Base-by-base conservation (phyloP, 1,140 invertebrate genomes). In the Brachionus sp. region DNA sequence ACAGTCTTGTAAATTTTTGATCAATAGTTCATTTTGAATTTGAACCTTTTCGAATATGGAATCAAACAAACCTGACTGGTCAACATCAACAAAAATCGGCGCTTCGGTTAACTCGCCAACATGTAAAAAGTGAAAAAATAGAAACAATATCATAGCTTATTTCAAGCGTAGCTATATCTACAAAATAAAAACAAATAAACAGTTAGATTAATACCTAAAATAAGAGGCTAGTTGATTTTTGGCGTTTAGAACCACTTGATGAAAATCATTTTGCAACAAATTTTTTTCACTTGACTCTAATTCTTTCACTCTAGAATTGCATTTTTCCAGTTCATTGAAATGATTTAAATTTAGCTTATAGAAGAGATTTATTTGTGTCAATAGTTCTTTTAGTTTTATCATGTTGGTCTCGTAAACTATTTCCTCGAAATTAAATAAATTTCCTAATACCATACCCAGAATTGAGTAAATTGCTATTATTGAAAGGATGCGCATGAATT, bases 401-500 rank as follows among this genome's bases (percentile, higher is more conserved):
- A 70, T 16, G 37, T 70, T 19, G n/a, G 66, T 35, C 19, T 70
- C 35, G 19, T 70, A 70, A 16, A 70, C 35, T 23, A 75, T 5
- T 16, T 75, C 42, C 7, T 75, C 39, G 25, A 46, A 44, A 9
- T 46, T 39, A 46, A 46, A 46, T 13, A 19, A 29, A 68, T 68
- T 68, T 19, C 42, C 7, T 9, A 75, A 25, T 23, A 35, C 16
- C 19, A 46, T 75, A 23, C 23, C 23, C 33, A 46, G 12, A 29
- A 6, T 9, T 10, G 44, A 25, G 23, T 46, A 46, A 46, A 75
- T n/a, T 46, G 39, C 12, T 46, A 46, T 39, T 73, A 23, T 23
- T 84, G 85, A 16, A 82, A 88, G 88, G 88, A 89, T 86, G 88
- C 87, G n/a, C 88, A 89, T 85, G 88, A 89, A 83, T 88, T 88